phyloP scores from a whole-genome alignment of 2,888 invertebrate species.

The Malachius bipustulatus region DNA sequence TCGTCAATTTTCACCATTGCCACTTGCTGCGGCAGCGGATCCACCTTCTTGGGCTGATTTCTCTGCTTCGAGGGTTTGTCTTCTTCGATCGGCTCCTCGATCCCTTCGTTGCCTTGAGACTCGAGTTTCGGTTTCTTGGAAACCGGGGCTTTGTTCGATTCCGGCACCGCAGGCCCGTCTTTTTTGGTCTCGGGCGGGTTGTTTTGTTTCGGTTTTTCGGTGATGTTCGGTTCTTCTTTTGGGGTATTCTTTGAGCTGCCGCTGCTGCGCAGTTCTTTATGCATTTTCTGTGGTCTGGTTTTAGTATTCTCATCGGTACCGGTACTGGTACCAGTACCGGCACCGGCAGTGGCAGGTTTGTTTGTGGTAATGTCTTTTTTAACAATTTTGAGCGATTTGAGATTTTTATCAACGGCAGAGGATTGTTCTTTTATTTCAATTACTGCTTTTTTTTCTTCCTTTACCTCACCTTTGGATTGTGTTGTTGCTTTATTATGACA shows the following conservation, averaged over 20 bases:
- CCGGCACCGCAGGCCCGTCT: slow-evolving; percentile 9
- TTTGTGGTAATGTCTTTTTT: no score
- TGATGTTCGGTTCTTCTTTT: slow-evolving; percentile 9
- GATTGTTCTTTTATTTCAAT: slow-evolving; percentile 3
- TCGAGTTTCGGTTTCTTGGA: slow-evolving; percentile 4
- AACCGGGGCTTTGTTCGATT: background rate
- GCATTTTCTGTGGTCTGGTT: slow-evolving; percentile 8
- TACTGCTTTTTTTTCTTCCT: slow-evolving; percentile 8
- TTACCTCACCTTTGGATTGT: slow-evolving; percentile 4
- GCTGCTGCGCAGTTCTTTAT: slow-evolving; percentile 16
- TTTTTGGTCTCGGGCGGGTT: slow-evolving; percentile 11
- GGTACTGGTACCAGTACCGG: no score
- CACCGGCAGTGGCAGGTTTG: no score
- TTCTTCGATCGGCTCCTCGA: slow-evolving; percentile 1
- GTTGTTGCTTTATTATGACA: no score
- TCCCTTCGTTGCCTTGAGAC: slow-evolving; percentile 8
- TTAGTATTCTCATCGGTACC: no score
- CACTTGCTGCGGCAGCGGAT: slow-evolving; percentile 12
- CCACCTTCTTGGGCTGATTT: slow-evolving; percentile 9
- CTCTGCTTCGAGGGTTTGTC: slow-evolving; percentile 1
- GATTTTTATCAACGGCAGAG: slow-evolving; percentile 8
- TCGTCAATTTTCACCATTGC: background rate
- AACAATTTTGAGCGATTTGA: no score
- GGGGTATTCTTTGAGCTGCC: slow-evolving; percentile 19
- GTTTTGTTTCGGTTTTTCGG: no score